Base-by-base conservation (phyloP, 2,797 vertebrate genomes). In the Percopsis omiscomaycus region DNA sequence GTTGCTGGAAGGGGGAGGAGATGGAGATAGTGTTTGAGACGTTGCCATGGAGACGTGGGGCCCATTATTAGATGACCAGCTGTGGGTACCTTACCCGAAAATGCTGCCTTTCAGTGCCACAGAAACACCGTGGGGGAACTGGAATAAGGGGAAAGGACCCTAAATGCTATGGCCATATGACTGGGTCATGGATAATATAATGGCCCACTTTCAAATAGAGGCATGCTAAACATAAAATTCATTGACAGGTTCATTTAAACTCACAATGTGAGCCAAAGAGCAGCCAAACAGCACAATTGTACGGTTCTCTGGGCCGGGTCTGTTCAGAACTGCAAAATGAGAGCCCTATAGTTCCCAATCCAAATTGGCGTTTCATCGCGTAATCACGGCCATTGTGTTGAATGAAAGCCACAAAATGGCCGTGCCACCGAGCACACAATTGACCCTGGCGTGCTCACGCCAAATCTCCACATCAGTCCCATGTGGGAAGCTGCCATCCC, bases 351-450 rank as follows among this genome's bases (percentile, higher is more conserved):
- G 60, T 76, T 79, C 72, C 73, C 75, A 63, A 66, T 12, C 66
- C 54, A 79, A 69, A 79, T 58, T 58, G 56, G 45, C 67, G 53
- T 76, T 71, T 68, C 66, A 51, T 14, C 27, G 10, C 68, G 65
- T 70, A 81, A 87, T 85, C 74, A 63, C 68, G 3, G 73, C 81
- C 52, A 77, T 84, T 83, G 81, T 85, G 56, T 58, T 3, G 11
- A 51, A 62, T 80, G 65, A 86, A 88, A 82, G 74, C 74, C 74
- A 64, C 73, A 74, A 69, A 74, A 81, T 68, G 74, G 61, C 62
- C 63, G 28, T 48, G 66, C 57, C 76, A 74, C 70, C 55, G 60
- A 14, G 73, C 16, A 4, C 66, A 81, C 80, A 70, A 80, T 81
- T 82, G 77, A 86, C 76, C 68, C 68, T 3, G 13, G 53, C 15